Conservation (phyloP, 2,888 invertebrate species). For the Tinea pellionella region DNA sequence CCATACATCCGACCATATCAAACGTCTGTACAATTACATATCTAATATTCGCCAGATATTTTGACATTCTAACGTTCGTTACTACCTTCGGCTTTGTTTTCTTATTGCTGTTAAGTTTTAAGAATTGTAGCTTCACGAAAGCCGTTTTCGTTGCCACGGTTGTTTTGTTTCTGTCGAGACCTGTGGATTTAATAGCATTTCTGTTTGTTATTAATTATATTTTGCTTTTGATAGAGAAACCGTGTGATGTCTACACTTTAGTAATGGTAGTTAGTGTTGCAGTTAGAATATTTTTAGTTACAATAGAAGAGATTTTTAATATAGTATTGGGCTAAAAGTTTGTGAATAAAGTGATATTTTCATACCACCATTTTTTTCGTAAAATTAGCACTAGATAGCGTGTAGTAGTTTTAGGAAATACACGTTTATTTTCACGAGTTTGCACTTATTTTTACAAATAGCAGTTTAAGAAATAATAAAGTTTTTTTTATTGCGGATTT, state of each 20-base stretch:
- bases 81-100: slow-evolving; percentile 35
- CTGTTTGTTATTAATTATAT: slow-evolving; percentile 34
- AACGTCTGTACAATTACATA: slow-evolving; percentile 25
- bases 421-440: neutral
- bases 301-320: slow-evolving; percentile 36
- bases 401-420: neutral
- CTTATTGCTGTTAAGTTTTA: slow-evolving; percentile 4
- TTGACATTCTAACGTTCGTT: slow-evolving; percentile 33
- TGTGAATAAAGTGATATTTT: slow-evolving; percentile 1
- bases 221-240: slow-evolving; percentile 42
- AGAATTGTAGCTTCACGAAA: neutral
- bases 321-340: slow-evolving; percentile 24
- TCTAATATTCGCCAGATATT: slow-evolving; percentile 35
- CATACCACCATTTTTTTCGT: neutral
- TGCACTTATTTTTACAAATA: neutral
- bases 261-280: slow-evolving; percentile 53
- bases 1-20: slow-evolving; percentile 40
- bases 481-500: slow-evolving; percentile 38
- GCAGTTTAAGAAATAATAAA: slow-evolving; percentile 21
- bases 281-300: slow-evolving; percentile 46
- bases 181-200: slow-evolving; percentile 26
- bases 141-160: slow-evolving; percentile 29
- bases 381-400: neutral
- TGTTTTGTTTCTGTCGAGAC: slow-evolving; percentile 32
- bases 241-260: slow-evolving; percentile 50